Evolutionary conservation across 2,888 invertebrate species (phyloP).

Genomic region (Pecten maximus): DNA sequence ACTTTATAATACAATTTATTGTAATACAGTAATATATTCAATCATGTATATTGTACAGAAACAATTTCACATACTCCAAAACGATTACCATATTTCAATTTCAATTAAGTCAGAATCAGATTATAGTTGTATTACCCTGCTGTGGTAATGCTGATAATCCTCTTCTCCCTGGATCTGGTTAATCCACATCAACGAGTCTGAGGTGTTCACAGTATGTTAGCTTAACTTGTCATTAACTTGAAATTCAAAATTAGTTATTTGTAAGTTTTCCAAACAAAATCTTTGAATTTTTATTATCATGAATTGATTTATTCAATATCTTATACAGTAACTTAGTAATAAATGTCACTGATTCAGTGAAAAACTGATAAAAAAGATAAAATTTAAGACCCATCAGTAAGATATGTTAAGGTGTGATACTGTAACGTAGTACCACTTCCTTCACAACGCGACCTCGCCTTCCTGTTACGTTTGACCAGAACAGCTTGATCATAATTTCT

Average conservation of each 20-base stretch:
- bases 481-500: neutral
- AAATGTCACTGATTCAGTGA: no score
- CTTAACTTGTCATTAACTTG: neutral
- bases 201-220: neutral
- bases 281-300: no score
- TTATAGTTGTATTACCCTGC: neutral
- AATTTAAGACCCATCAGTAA: neutral
- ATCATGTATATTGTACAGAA: neutral
- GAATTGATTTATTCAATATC: no score
- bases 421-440: neutral
- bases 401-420: neutral
- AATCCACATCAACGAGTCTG: neutral
- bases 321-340: no score
- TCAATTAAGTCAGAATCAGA: slow-evolving; percentile 10
- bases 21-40: neutral
- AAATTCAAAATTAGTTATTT: neutral
- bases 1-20: neutral
- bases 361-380: no score
- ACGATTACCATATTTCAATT: neutral
- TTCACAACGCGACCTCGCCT: slow-evolving; percentile 1
- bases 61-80: neutral
- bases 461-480: neutral
- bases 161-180: neutral
- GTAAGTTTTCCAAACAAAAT: no score
- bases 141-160: neutral